Evolutionary conservation across 30 jellyfish, hydroid and myxozoan genomes (phyloP), one percentile per base, ranked within the genome.

Genomic region (Turritopsis rubra): DNA sequence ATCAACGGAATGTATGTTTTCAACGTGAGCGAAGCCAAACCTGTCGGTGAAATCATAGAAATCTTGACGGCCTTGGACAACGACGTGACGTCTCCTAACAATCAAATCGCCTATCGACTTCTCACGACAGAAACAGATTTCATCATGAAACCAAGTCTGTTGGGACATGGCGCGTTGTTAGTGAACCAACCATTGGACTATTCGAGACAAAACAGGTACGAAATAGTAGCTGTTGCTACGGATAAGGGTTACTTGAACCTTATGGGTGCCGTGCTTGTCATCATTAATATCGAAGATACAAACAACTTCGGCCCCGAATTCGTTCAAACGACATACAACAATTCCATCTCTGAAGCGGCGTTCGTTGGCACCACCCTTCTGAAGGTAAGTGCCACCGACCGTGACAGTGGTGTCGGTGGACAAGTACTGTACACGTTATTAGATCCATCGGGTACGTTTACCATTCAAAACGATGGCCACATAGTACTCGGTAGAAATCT

Each of bases 291-390:
- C 53, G 74, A 87, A 30, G 96, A 93, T 82, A 66, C 72, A 24
- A 93, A 93, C 78, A 89, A 91, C 89, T 68, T 83, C 68, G 77
- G 87, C 53, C 98, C 98, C 17, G 89, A 52, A 29, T 79, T 93
- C 30, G 66, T 81, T 9, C 95, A 91, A 9, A 28, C 73, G 20
- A 21, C 71, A 66, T 93, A 93, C 79, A 54, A 30, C 81, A 87
- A 83, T 72, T 71, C 88, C 19, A 84, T 93, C 21, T 93, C 98
- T 0, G 98, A 93, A 82, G 90, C 90, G 1, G 95, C 98, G 7
- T 52, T 83, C 52, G 29, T 85, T 27, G 94, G 90, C 1, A 75
- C 87, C 31, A 88, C 91, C 28, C 21, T 93, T n/a, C 66, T 88
- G 13, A 75, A 85, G 21, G 94, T 93, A 29, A 65, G 26, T 60